Conservation (phyloP, 2,797 vertebrate genomes). For the Fistularia tabacaria region DNA sequence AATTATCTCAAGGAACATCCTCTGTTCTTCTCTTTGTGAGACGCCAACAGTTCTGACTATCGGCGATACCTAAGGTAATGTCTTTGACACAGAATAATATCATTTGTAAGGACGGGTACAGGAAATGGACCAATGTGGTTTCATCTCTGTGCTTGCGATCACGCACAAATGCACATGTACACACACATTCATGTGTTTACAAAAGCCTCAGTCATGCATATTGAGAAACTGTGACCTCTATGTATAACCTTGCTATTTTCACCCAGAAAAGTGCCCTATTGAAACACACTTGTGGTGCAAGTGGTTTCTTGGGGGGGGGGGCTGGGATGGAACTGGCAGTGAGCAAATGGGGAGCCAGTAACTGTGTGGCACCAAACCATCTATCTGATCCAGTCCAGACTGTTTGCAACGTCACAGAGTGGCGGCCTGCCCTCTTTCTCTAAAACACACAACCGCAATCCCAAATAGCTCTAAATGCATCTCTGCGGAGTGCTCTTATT, state of each 20-base stretch:
- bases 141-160: constrained; percentile 2
- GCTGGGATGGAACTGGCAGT: constrained; percentile 48
- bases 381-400: constrained; percentile 74
- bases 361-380: constrained; percentile 49
- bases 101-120: constrained; percentile 5
- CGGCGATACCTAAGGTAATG: constrained; percentile 7
- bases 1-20: constrained; percentile 23
- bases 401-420: constrained; percentile 63
- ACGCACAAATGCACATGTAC: background rate
- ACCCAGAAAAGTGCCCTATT: constrained; percentile 45
- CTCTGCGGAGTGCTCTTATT: constrained; percentile 47
- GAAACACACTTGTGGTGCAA: constrained; percentile 58
- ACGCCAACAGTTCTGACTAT: constrained; percentile 4
- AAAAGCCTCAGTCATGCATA: constrained; percentile 42
- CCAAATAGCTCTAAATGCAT: constrained; percentile 67
- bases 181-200: constrained; percentile 15
- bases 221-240: constrained; percentile 55
- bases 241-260: constrained; percentile 65
- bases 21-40: constrained; percentile 21
- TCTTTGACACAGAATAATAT: background rate
- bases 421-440: constrained; percentile 60
- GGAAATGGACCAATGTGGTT: constrained; percentile 13
- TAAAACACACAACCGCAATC: constrained; percentile 66
- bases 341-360: constrained; percentile 28
- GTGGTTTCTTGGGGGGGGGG: constrained; percentile 52